A percentile compares a stretch with the other conserved stretches of the same genome.
phyloP scores from a whole-genome alignment of 2,888 invertebrate species.

The Eledone cirrhosa region DNA sequence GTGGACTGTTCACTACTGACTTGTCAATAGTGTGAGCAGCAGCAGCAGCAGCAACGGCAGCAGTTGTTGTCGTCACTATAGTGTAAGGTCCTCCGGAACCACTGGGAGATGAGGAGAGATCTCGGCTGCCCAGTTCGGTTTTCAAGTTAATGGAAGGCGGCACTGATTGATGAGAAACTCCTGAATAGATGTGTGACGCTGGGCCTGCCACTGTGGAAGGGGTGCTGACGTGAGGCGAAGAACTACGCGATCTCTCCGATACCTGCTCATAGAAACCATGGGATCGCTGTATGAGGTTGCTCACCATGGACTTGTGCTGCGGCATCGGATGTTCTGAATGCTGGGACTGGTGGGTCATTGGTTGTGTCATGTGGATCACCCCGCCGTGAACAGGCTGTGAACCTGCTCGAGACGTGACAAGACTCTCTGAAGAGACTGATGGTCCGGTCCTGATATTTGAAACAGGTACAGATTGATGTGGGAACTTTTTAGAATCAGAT shows the following conservation, averaged over 20 bases:
- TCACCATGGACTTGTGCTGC: slow-evolving; percentile 19
- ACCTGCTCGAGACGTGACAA: slow-evolving; percentile 10
- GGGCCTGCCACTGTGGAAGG: not conserved
- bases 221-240: slow-evolving; percentile 15
- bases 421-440: slow-evolving; percentile 15
- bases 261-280: slow-evolving; percentile 18
- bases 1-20: slow-evolving; percentile 3
- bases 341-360: not conserved
- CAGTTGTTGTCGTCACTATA: slow-evolving; percentile 6
- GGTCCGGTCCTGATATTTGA: slow-evolving; percentile 12
- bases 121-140: slow-evolving; percentile 10
- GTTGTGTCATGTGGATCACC: slow-evolving; percentile 20
- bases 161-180: slow-evolving; percentile 3
- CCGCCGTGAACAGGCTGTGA: slow-evolving; percentile 15
- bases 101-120: not conserved
- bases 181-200: slow-evolving; percentile 10
- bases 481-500: not conserved
- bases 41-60: not conserved
- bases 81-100: not conserved
- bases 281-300: not conserved
- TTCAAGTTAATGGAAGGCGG: slow-evolving; percentile 19
- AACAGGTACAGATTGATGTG: slow-evolving; percentile 3
- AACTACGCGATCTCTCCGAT: not conserved
- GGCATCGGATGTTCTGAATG: slow-evolving; percentile 11
- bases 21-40: slow-evolving; percentile 15